Evolutionary conservation across 2,113 vertebrate genomes (phyloP).

Genomic region (Salvator merianae): DNA sequence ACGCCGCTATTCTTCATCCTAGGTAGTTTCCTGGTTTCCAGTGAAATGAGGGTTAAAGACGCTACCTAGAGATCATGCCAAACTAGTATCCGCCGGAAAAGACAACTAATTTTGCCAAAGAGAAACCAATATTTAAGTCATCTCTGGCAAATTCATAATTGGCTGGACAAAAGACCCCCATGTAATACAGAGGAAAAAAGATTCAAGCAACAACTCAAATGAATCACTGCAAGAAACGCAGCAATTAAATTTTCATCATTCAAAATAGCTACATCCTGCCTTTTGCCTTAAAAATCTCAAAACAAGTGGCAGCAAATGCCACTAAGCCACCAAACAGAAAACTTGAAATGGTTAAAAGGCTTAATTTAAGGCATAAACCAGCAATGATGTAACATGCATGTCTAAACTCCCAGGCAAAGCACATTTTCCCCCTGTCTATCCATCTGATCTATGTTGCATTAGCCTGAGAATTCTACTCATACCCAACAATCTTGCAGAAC

Average conservation of each 20-base stretch:
- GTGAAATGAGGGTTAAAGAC: background rate
- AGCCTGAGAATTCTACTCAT: background rate
- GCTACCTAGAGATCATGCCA: background rate
- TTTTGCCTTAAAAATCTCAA: no score
- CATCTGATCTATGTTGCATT: background rate
- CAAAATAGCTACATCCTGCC: background rate
- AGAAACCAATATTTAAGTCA: background rate
- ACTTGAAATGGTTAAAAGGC: background rate
- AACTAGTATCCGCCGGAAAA: background rate
- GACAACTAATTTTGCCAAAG: background rate
- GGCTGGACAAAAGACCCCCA: no score
- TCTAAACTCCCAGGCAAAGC: no score
- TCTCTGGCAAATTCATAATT: background rate
- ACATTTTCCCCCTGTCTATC: no score
- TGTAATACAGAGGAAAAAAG: background rate
- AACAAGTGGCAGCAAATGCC: no score
- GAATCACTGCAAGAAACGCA: background rate
- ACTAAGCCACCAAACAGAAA: background rate
- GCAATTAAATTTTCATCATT: background rate
- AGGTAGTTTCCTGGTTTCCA: background rate
- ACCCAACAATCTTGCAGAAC: slow-evolving; percentile 35
- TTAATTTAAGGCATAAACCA: background rate
- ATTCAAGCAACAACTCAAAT: background rate
- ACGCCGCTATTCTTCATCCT: background rate
- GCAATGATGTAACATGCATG: no score